Evolutionary conservation across 2,797 vertebrate genomes (phyloP).

Genomic region (Anguilla pacifica): DNA sequence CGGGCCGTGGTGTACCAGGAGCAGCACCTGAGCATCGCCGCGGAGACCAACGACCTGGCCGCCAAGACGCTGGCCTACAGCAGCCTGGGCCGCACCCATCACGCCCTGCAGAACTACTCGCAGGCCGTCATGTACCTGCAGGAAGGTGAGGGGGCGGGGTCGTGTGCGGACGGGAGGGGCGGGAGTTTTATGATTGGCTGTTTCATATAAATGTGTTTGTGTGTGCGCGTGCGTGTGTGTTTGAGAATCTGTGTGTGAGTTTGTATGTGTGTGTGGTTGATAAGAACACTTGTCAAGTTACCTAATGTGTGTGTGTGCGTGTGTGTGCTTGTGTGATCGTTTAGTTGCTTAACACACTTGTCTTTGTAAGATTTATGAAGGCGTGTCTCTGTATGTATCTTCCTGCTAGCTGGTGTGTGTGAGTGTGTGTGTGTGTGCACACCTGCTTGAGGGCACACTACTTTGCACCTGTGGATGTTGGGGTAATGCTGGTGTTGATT

Average conservation of each 20-base stretch:
- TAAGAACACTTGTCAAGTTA: not conserved
- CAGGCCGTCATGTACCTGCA: conserved; percentile 98
- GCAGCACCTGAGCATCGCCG: conserved; percentile 92
- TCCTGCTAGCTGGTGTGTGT: not conserved
- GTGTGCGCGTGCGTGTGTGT: conserved; percentile 1
- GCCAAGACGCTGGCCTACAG: conserved; percentile 91
- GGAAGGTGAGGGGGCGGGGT: conserved; percentile 78
- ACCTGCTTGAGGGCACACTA: not conserved
- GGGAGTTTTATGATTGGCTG: not conserved
- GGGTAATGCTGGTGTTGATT: not conserved
- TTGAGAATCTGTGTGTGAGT: not conserved
- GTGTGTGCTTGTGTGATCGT: not conserved
- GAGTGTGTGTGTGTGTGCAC: not conserved
- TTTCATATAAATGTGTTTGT: not conserved
- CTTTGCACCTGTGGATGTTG: not conserved
- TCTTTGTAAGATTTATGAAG: not conserved
- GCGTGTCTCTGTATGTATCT: not conserved
- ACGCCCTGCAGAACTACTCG: conserved; percentile 90
- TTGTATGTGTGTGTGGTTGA: not conserved
- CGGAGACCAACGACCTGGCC: conserved; percentile 87
- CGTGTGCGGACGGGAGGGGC: not conserved
- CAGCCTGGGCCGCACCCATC: conserved; percentile 90
- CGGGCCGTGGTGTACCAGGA: conserved; percentile 94
- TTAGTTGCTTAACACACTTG: no score
- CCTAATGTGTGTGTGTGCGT: not conserved